Evolutionary conservation across 2,113 vertebrate species (phyloP).

Genomic region (Neolamprologus brichardi): DNA sequence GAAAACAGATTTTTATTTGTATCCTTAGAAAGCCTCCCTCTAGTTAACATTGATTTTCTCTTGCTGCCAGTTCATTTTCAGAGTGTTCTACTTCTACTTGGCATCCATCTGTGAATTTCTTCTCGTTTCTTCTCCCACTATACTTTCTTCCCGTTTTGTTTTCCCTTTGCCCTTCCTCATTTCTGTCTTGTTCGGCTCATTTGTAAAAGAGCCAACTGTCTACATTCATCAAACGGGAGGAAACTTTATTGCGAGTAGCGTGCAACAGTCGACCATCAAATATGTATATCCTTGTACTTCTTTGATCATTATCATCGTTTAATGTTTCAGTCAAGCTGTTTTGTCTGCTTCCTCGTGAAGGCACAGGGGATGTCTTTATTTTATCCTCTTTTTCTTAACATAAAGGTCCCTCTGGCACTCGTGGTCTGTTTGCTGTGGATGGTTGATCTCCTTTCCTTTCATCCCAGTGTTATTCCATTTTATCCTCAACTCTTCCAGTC

Average conservation of each 20-base stretch:
- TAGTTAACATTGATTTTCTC: constrained; percentile 24
- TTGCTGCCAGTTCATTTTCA: not conserved
- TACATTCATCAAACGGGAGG: constrained; percentile 12
- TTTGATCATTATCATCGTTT: constrained; percentile 44
- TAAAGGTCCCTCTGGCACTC: not conserved
- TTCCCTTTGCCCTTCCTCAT: not conserved
- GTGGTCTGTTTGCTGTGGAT: not conserved
- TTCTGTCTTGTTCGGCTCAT: constrained; percentile 23
- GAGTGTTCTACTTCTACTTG: not conserved
- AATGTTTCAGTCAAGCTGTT: constrained; percentile 28
- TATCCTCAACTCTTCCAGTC: not conserved
- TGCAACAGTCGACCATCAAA: constrained; percentile 28
- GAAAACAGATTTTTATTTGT: not conserved
- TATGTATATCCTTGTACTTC: constrained; percentile 40
- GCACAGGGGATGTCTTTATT: not conserved
- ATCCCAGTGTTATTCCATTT: not conserved
- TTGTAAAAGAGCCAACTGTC: constrained; percentile 37
- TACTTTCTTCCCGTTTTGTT: constrained; percentile 4
- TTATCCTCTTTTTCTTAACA: not conserved
- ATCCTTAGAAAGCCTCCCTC: not conserved
- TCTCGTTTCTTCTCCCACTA: not conserved
- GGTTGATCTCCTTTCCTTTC: constrained; percentile 17
- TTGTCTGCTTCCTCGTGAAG: not conserved
- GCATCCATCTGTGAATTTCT: constrained; percentile 1
- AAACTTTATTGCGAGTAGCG: not conserved